Base-by-base conservation (phyloP, 92 coral and sea anemone species). In the Ricordea florida region DNA sequence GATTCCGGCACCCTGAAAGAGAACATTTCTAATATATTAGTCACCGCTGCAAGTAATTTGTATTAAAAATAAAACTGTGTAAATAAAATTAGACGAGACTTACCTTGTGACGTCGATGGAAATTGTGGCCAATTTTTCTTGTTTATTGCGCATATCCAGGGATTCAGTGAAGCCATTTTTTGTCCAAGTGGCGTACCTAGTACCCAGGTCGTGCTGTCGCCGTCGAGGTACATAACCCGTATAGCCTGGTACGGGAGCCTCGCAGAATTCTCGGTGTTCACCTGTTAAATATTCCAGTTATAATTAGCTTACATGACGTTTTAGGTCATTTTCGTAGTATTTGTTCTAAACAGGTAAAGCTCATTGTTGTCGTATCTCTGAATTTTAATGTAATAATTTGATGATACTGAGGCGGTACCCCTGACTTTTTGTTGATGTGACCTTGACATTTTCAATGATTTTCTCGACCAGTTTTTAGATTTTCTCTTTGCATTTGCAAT, bases 211-310 rank as follows among this genome's bases (percentile, higher is more conserved):
- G 65, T 87, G 93, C 42, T 79, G 74, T 37, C 96, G 90, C 57
- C 96, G 79, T 29, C 96, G 87, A 9, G 98, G 98, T 17, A 91
- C 90, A 50, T 91, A 94, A 2, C 98, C 98, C 0, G 94, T 91
- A 81, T 94, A 94, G 43, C 98, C 97, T 48, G 94, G 91, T 37
- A 94, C 22, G 2, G 98, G 98, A 2, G 98, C 88, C 51, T 94
- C 98, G 38, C 85, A 75, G 76, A 91, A 88, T 21, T 84, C 89
- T 10, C 93, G 88, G 43, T 92, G 93, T 58, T 94, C 97, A 46
- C 97, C 98, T 94, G 71, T 63, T 18, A 20, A 34, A 17, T n/a
- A n/a, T n/a, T n/a, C n/a, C n/a, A n/a, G n/a, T n/a, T n/a, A n/a
- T n/a, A n/a, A n/a, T n/a, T n/a, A n/a, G n/a, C n/a, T n/a, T n/a